A percentile compares a stretch with the other conserved stretches of the same genome.
phyloP scores from a whole-genome alignment of 1,140 invertebrate genomes.

The Papilio polytes region DNA sequence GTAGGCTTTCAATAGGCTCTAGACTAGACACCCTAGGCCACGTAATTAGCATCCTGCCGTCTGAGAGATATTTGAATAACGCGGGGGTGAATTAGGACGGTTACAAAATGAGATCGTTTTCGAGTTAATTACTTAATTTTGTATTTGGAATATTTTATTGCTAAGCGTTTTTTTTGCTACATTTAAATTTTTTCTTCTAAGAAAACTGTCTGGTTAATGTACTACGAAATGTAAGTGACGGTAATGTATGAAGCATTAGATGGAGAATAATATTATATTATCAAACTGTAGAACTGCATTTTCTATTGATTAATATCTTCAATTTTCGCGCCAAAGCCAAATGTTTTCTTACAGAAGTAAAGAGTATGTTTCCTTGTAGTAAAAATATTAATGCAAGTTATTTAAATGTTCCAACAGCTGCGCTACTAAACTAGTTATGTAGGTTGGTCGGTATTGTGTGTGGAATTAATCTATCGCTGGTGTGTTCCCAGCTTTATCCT shows the following conservation, averaged over 20 bases:
- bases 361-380: too few species aligned
- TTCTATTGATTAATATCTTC: too few species aligned
- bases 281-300: too few species aligned
- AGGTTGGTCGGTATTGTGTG: not conserved
- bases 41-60: conserved; percentile 77
- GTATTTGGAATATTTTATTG: not conserved
- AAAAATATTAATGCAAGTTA: not conserved
- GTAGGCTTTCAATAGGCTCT: conserved; percentile 65
- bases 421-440: not conserved
- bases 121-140: conserved; percentile 4
- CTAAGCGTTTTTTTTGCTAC: not conserved
- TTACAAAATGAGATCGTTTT: conserved; percentile 43
- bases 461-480: conserved; percentile 23
- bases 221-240: too few species aligned
- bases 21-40: conserved; percentile 74
- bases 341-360: too few species aligned
- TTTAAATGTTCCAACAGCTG: not conserved
- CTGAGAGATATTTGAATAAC: conserved; percentile 78
- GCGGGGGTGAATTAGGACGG: conserved; percentile 54
- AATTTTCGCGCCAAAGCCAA: too few species aligned
- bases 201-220: too few species aligned
- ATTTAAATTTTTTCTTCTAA: too few species aligned
- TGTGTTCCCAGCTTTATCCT: conserved; percentile 49
- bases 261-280: too few species aligned
- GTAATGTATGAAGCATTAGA: too few species aligned